Percentiles rank a stretch among this genome's conserved stretches.
These are phyloP conservation scores for Manis crassicaudata DNA, from an alignment of 2,797 vertebrate genomes.

Conservation along the genomic window DNA sequence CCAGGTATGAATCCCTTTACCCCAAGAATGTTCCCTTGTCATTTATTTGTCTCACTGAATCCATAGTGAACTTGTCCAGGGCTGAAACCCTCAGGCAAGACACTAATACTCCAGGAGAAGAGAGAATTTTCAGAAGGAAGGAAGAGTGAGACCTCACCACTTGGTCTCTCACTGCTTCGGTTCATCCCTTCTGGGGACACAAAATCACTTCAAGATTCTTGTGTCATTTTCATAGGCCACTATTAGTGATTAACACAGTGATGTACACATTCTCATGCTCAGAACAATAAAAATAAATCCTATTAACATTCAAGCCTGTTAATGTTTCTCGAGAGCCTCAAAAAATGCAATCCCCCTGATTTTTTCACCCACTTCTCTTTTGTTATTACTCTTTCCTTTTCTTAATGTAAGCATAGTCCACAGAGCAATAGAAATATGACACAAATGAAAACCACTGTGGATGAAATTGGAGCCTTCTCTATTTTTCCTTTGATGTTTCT, in stretches of 20 bases:
- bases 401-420: not conserved
- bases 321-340: not conserved
- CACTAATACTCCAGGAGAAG: not conserved
- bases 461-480: not conserved
- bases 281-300: not conserved
- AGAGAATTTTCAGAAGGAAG: not conserved
- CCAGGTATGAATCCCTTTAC: too few relatives aligned
- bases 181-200: not conserved
- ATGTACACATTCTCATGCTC: not conserved
- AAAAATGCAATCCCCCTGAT: not conserved
- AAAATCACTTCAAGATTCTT: not conserved
- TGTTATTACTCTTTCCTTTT: not conserved
- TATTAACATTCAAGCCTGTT: not conserved
- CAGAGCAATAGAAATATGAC: not conserved
- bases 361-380: not conserved
- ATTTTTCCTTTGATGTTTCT: not conserved
- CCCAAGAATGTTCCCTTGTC: too few relatives aligned
- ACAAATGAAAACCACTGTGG: not conserved
- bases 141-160: not conserved
- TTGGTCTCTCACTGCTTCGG: not conserved
- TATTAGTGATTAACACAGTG: not conserved
- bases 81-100: too few relatives aligned
- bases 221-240: not conserved
- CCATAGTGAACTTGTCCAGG: too few relatives aligned
- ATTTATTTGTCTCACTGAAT: too few relatives aligned